These are phyloP conservation scores for Urocyon cinereoargenteus DNA, from an alignment of 2,797 vertebrate genomes.

Conservation along the genomic window DNA sequence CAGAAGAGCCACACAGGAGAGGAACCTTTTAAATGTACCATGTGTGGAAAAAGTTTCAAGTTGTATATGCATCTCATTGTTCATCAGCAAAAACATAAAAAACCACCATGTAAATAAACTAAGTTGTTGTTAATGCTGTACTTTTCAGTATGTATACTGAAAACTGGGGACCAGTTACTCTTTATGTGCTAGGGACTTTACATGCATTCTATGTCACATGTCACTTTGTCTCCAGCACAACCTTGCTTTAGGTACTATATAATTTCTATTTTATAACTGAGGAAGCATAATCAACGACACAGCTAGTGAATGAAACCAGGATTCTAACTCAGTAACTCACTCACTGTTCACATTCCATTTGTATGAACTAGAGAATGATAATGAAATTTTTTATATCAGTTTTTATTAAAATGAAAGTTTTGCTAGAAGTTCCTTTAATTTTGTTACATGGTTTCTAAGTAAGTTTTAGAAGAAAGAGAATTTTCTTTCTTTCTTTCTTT, in stretches of 20 bases:
- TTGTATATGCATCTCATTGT: not conserved
- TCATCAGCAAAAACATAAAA: conserved; percentile 50
- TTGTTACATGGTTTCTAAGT: conserved; percentile 36
- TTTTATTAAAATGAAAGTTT: conserved; percentile 63
- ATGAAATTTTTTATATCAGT: not conserved
- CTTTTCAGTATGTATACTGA: not conserved
- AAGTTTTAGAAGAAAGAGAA: conserved; percentile 9
- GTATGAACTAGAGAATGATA: not conserved
- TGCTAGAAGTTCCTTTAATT: conserved; percentile 47
- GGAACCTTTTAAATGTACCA: conserved; percentile 44
- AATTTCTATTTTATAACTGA: conserved; percentile 35
- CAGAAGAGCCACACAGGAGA: conserved; percentile 50
- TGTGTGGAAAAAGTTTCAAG: conserved; percentile 54
- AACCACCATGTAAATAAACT: conserved; percentile 27
- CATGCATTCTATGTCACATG: not conserved
- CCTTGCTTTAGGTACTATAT: not conserved
- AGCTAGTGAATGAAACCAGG: conserved; percentile 17
- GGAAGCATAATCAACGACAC: not conserved
- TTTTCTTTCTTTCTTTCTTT: conserved; percentile 49
- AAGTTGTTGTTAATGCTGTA: not conserved
- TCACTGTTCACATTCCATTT: conserved; percentile 58
- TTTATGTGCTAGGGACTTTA: conserved; percentile 24
- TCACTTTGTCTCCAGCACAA: not conserved
- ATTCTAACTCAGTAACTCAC: not conserved
- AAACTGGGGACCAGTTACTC: not conserved